phyloP scores from a whole-genome alignment of 2,797 vertebrate species.

The Acanthurus leucopareius region DNA sequence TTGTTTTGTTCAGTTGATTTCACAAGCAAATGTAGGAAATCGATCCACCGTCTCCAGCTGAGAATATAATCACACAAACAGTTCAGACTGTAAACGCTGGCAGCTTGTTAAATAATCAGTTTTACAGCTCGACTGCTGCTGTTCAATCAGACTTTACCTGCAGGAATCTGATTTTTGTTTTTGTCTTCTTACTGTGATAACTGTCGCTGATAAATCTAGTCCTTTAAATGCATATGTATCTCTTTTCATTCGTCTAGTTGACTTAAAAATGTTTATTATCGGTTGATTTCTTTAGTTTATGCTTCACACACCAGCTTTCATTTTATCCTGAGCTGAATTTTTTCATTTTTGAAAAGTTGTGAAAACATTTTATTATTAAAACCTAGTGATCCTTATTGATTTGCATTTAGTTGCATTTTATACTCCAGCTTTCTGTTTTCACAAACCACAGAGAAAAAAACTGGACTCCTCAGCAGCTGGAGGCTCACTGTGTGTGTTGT shows the following conservation, averaged over 20 bases:
- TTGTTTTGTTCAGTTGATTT: not conserved
- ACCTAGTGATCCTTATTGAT: not conserved
- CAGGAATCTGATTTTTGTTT: not conserved
- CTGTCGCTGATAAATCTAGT: not conserved
- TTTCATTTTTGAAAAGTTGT: not conserved
- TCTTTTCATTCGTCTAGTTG: not conserved
- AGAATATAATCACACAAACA: slow-evolving; percentile 4
- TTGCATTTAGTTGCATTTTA: too few relatives aligned
- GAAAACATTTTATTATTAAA: not conserved
- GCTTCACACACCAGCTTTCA: not conserved
- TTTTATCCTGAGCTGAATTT: not conserved
- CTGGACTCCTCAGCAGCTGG: too few relatives aligned
- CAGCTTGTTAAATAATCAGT: slow-evolving; percentile 10
- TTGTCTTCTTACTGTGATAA: too few relatives aligned
- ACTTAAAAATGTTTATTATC: not conserved
- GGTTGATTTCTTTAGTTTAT: not conserved
- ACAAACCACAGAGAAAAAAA: too few relatives aligned
- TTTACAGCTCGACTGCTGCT: not conserved
- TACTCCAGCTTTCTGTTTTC: too few relatives aligned
- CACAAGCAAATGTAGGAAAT: slow-evolving; percentile 10
- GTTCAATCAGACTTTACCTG: not conserved
- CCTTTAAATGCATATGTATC: not conserved
- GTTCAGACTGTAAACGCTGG: not conserved
- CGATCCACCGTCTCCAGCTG: slow-evolving; percentile 2
- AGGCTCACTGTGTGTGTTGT: not conserved